A percentile compares a stretch with the other conserved stretches of the same genome.
These are phyloP conservation scores for Pseudochirops corinnae DNA, from an alignment of 2,797 vertebrate species.

Conservation along the genomic window DNA sequence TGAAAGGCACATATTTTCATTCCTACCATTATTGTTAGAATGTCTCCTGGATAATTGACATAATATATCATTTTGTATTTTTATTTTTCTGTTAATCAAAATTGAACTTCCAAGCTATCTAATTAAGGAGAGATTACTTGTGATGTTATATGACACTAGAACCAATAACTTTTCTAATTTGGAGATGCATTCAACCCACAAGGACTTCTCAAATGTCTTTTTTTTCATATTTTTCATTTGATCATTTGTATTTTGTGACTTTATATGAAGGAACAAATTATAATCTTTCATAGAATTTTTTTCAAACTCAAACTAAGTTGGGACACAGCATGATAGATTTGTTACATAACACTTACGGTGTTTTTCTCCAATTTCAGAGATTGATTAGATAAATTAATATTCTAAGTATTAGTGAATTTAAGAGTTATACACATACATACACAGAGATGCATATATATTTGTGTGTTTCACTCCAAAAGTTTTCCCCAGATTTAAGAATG, in stretches of 20 bases:
- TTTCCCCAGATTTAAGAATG: background rate
- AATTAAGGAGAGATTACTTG: conserved; percentile 8
- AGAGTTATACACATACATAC: background rate
- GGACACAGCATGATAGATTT: background rate
- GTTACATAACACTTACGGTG: background rate
- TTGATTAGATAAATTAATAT: background rate
- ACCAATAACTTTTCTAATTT: background rate
- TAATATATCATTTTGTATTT: background rate
- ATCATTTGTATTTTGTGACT: background rate
- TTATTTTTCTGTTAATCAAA: conserved; percentile 3
- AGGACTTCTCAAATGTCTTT: background rate
- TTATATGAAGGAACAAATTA: background rate
- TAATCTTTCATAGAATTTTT: background rate
- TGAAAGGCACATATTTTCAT: background rate
- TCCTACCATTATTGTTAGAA: background rate
- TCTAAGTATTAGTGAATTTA: background rate
- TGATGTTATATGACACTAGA: background rate
- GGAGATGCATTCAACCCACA: background rate
- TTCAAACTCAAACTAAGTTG: background rate
- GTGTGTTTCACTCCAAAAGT: background rate
- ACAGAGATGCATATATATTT: background rate
- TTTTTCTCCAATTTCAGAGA: background rate
- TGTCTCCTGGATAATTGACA: background rate
- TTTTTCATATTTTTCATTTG: conserved; percentile 1
- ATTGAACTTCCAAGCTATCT: background rate